Evolutionary conservation across 2,113 vertebrate genomes (phyloP).

Genomic region (Tapirus terrestris): DNA sequence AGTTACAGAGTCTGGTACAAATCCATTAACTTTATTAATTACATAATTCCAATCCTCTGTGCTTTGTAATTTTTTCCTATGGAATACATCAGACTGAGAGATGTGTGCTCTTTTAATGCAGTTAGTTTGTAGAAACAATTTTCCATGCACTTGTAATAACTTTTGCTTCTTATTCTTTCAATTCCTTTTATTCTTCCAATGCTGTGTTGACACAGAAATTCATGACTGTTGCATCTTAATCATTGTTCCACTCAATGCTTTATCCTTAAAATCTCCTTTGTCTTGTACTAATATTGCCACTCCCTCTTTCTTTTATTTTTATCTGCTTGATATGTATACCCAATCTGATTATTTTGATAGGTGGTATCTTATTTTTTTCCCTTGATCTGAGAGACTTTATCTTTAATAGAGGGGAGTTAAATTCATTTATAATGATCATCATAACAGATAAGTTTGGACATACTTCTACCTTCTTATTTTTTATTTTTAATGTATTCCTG

Average conservation of each 20-base stretch:
- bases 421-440: background rate
- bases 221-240: background rate
- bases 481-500: background rate
- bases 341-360: background rate
- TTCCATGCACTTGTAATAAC: background rate
- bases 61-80: background rate
- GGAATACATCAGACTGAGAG: background rate
- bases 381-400: background rate
- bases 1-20: background rate
- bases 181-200: background rate
- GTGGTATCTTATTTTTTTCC: background rate
- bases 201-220: background rate
- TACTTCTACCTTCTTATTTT: background rate
- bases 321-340: background rate
- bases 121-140: background rate
- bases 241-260: background rate
- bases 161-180: background rate
- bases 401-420: background rate
- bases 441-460: background rate
- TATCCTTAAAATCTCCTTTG: background rate
- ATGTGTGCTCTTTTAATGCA: background rate
- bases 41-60: background rate
- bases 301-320: background rate
- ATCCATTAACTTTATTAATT: background rate
- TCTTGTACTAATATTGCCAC: background rate